Conservation (phyloP, 2,797 vertebrate species). For the Alosa sapidissima region DNA sequence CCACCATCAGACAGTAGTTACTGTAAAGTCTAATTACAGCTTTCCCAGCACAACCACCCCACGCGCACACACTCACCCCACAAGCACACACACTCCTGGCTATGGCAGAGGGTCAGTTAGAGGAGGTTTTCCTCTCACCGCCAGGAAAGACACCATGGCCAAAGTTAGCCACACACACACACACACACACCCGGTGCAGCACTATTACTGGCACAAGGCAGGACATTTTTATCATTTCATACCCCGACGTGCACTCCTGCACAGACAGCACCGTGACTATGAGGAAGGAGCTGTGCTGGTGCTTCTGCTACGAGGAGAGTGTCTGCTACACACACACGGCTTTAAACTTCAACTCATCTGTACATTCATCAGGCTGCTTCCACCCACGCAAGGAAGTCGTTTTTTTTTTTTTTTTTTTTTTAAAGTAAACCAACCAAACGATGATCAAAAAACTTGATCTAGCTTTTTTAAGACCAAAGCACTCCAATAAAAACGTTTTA, state of each 20-base stretch:
- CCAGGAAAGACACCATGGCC: neutral
- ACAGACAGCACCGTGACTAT: neutral
- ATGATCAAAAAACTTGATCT: neutral
- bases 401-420: no score
- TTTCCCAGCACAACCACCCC: conserved; percentile 28
- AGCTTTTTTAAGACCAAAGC: neutral
- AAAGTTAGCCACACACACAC: conserved; percentile 7
- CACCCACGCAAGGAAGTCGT: neutral
- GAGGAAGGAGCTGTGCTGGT: neutral
- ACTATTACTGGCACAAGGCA: neutral
- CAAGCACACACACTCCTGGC: neutral
- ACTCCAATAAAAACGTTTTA: neutral
- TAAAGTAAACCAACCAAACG: neutral
- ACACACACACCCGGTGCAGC: neutral
- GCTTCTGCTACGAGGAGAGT: neutral
- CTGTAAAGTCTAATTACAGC: conserved; percentile 45
- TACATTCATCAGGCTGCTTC: neutral
- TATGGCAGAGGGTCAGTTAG: neutral
- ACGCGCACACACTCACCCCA: neutral
- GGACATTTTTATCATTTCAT: neutral
- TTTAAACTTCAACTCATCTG: neutral
- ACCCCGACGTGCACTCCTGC: neutral
- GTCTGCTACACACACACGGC: no score
- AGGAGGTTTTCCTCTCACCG: conserved; percentile 17
- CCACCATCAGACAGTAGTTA: conserved; percentile 31